A percentile compares a stretch with the other conserved stretches of the same genome.
phyloP scores from a whole-genome alignment of 2,797 vertebrate species.

The Amblyraja radiata region DNA sequence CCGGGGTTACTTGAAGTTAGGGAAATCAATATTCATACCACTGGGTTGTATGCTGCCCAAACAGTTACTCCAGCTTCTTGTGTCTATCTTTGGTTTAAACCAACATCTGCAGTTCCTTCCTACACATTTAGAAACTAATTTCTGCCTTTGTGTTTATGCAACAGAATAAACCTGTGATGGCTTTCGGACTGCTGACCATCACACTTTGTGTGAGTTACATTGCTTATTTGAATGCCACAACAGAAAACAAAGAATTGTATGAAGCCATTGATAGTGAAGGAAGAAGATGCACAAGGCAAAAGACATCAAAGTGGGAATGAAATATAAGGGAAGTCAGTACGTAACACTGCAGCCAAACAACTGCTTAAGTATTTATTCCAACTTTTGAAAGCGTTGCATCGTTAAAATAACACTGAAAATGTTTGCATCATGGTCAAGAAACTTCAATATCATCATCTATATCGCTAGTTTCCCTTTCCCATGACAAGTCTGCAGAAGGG shows the following conservation, averaged over 20 bases:
- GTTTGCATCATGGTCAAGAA: neutral
- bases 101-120: no score
- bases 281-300: slow-evolving; percentile 71
- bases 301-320: slow-evolving; percentile 87
- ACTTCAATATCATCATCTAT: neutral
- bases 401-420: neutral
- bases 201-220: slow-evolving; percentile 83
- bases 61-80: no score
- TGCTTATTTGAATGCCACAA: slow-evolving; percentile 78
- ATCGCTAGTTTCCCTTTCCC: no score
- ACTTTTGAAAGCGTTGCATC: neutral
- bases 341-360: neutral
- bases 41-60: no score
- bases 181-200: slow-evolving; percentile 73
- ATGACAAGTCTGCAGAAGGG: no score
- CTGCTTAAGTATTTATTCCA: neutral
- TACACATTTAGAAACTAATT: neutral
- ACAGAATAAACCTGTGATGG: slow-evolving; percentile 93
- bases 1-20: no score
- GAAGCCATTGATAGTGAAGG: slow-evolving; percentile 82
- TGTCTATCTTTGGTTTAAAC: no score
- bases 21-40: no score
- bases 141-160: slow-evolving; percentile 37
- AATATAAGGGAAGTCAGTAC: neutral
- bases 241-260: slow-evolving; percentile 78